Evolutionary conservation across 2,888 invertebrate species (phyloP), one percentile per base, ranked within the genome.

Genomic region (Papilio demoleus): DNA sequence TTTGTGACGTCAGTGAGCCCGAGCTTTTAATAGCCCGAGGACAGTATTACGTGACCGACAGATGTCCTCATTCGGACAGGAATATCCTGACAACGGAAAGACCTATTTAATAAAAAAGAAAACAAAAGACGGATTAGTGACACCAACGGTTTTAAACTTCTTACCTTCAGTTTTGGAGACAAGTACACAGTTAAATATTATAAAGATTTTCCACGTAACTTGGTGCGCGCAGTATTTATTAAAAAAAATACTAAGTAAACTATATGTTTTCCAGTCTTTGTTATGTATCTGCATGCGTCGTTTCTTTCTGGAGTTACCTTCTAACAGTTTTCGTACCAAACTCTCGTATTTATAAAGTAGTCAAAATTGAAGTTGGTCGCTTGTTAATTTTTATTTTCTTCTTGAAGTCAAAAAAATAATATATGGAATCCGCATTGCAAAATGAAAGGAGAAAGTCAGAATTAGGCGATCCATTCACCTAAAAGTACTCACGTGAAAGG

Each of bases 21-120:
- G 65, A 40, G 45, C 69, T 58, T 19, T 50, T 67, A 68, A 62
- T 67, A 67, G 63, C 72, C 62, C 64, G 65, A 72, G 68, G 65
- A 24, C 34, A 73, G 76, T 79, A 80, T 86, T 87, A 85, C 77
- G 79, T 80, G 53, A 86, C 77, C 79, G 74, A 76, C 78, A 78
- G 79, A 85, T 80, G 88, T 84, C 82, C 85, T 79, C 84, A 81
- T 85, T 86, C 72, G 75, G 77, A 79, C 84, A 81, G 82, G 85
- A 83, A 86, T 86, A 83, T 82, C 79, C 75, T 74, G 70, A 70
- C 73, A 71, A 65, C 71, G 70, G 65, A 53, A 64, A 53, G 36
- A n/a, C n/a, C 40, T 6, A 40, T 6, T 40, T 40, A 9, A 19
- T 2, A 19, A 47, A 12, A 45, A 45, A 22, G 47, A n/a, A 47